Evolutionary conservation across 1,140 invertebrate genomes (phyloP).

Genomic region (Sycobia sp.): DNA sequence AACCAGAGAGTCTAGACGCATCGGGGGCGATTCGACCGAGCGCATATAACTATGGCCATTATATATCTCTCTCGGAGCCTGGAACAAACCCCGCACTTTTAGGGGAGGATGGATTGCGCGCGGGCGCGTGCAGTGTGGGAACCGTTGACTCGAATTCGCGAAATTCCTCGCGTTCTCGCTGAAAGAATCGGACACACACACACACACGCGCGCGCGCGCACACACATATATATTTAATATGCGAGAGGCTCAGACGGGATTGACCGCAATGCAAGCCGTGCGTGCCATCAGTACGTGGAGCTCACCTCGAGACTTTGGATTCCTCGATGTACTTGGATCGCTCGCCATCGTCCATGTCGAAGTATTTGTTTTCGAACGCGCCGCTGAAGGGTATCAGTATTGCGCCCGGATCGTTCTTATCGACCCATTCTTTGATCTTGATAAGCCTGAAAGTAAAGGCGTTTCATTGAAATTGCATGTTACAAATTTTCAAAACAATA

Average conservation of each 20-base stretch:
- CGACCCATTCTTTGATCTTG: slow-evolving; percentile 99
- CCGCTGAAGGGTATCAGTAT: slow-evolving; percentile 95
- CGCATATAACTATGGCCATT: slow-evolving; percentile 41
- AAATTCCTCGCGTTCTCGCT: slow-evolving; percentile 36
- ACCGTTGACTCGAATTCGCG: slow-evolving; percentile 11
- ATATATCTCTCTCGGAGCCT: slow-evolving; percentile 27
- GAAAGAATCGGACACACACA: too few relatives aligned
- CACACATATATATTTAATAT: too few relatives aligned
- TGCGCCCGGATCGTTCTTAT: slow-evolving; percentile 94
- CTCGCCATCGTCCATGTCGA: slow-evolving; percentile 86
- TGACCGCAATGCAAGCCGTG: too few relatives aligned
- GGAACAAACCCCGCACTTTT: slow-evolving; percentile 23
- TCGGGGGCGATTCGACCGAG: neutral
- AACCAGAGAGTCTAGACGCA: slow-evolving; percentile 40
- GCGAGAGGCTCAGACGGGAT: too few relatives aligned
- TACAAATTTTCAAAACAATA: too few relatives aligned
- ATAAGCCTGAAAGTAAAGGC: slow-evolving; percentile 82
- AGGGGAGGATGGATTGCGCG: slow-evolving; percentile 1
- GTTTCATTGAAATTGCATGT: too few relatives aligned
- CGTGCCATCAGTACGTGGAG: too few relatives aligned
- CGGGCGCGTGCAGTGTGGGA: slow-evolving; percentile 20
- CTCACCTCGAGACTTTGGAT: slow-evolving; percentile 76
- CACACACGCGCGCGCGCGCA: too few relatives aligned
- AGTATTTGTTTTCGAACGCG: slow-evolving; percentile 83
- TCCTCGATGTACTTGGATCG: slow-evolving; percentile 80